Percentiles rank a stretch among this genome's conserved stretches.
Evolutionary conservation across 2,888 invertebrate species (phyloP).

Genomic region (Thymelicus sylvestris): DNA sequence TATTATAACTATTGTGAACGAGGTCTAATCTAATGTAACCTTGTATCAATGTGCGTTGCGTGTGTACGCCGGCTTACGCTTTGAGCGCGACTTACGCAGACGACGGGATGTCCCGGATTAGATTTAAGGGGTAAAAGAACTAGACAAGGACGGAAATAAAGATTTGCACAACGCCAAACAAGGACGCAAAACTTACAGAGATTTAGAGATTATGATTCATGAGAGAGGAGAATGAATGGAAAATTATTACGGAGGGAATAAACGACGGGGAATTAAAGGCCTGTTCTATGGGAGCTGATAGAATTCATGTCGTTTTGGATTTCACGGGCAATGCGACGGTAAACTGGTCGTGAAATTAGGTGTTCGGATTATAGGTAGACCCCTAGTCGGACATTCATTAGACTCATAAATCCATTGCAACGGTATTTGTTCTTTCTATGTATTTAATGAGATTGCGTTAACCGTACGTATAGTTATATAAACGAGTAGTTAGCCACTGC

Average conservation of each 20-base stretch:
- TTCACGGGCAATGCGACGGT: constrained; percentile 47
- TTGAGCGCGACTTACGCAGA: constrained; percentile 66
- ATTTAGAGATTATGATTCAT: constrained; percentile 85
- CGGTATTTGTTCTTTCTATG: constrained; percentile 28
- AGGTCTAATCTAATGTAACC: constrained; percentile 28
- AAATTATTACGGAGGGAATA: constrained; percentile 80
- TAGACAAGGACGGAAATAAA: constrained; percentile 63
- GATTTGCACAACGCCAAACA: constrained; percentile 57
- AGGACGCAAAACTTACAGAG: constrained; percentile 65
- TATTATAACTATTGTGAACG: constrained; percentile 25
- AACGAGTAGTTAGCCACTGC: too few species aligned
- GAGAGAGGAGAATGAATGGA: constrained; percentile 81
- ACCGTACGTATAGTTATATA: neutral
- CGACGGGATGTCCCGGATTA: constrained; percentile 82
- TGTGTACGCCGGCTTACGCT: constrained; percentile 52
- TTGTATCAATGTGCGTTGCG: constrained; percentile 37
- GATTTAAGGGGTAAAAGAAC: constrained; percentile 83
- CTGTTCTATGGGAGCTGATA: constrained; percentile 54
- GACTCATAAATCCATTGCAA: constrained; percentile 27
- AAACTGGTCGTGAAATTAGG: constrained; percentile 60
- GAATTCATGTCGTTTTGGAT: constrained; percentile 53
- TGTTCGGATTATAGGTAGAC: constrained; percentile 47
- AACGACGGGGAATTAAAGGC: constrained; percentile 63
- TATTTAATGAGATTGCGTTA: constrained; percentile 5
- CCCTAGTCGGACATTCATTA: constrained; percentile 44